Evolutionary conservation across 1,140 invertebrate species (phyloP).

Genomic region (Drosophila simulans): DNA sequence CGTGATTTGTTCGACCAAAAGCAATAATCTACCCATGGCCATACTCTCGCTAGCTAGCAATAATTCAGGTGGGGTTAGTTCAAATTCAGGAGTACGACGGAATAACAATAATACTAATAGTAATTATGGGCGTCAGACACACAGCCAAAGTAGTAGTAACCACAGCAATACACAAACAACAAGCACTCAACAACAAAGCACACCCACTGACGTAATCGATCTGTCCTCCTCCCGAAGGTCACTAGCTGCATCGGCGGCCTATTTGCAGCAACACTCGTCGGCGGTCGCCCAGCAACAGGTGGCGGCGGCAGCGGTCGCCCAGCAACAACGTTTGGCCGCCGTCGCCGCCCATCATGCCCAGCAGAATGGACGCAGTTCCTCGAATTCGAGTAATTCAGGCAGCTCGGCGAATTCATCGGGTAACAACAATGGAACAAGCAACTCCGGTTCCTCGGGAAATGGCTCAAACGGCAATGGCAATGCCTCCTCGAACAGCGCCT

Average conservation of each 20-base stretch:
- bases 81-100: constrained; percentile 3
- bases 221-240: constrained; percentile 84
- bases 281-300: constrained; percentile 54
- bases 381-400: constrained; percentile 20
- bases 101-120: constrained; percentile 6
- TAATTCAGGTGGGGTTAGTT: not conserved
- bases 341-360: constrained; percentile 60
- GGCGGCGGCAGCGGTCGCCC: constrained; percentile 44
- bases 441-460: constrained; percentile 45
- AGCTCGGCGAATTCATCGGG: not conserved
- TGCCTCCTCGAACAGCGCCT: constrained; percentile 61
- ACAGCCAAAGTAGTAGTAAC: constrained; percentile 45
- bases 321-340: constrained; percentile 64
- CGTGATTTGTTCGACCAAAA: constrained; percentile 79
- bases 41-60: constrained; percentile 55
- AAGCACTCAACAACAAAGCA: constrained; percentile 20
- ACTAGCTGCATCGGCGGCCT: constrained; percentile 74
- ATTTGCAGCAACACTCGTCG: constrained; percentile 70
- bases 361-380: constrained; percentile 60
- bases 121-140: constrained; percentile 61
- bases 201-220: constrained; percentile 84
- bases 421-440: constrained; percentile 47
- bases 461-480: constrained; percentile 42
- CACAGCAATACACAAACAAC: constrained; percentile 1
- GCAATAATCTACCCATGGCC: constrained; percentile 64